Base-by-base conservation (phyloP, 2,888 invertebrate species). In the Agrenia bidenticulata region DNA sequence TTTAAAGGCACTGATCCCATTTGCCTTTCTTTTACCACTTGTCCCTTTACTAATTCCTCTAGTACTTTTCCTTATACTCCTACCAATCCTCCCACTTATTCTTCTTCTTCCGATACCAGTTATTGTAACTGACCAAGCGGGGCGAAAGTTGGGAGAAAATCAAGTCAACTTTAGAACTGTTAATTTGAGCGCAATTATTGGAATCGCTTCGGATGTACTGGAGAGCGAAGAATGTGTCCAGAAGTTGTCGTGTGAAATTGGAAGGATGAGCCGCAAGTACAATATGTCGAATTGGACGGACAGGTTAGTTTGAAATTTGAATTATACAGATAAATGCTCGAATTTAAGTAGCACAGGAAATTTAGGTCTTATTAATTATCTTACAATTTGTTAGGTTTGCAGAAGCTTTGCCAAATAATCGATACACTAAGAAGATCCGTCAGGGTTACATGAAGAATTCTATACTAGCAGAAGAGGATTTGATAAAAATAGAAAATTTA, bases 151-250 rank as follows among this genome's bases (percentile, higher is more conserved):
- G 5, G 32, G 32, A 32, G 11, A 32, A 32, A 11, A 11, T 32
- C 5, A 32, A 7, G 32, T 32, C 32, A 4, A 32, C 5, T 32
- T 32, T 32, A 32, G n/a, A n/a, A 45, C n/a, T 5, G 5, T 45
- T 15, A 19, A 45, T 15, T 45, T 51, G 7, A 17, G 5, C 4
- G 9, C 51, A 13, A 23, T 51, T 23, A 15, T 13, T 51, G 5
- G 51, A 62, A 24, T 63, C 23, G 66, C 64, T 7, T 7, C 51
- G 2, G 60, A 61, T 9, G 60, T 55, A 13, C 45, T 70, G 24
- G 61, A 63, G 37, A 66, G 67, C 37, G 70, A 70, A 15, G 66
- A 70, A 53, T 70, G 70, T 23, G 55, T 71, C n/a, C 68, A 71
- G 51, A 53, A 66, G 41, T 56, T 70, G 32, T 64, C 67, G 1